A percentile compares a stretch with the other conserved stretches of the same genome.
These are phyloP conservation scores for Amphipoea oculea DNA, from an alignment of 2,888 invertebrate species.

Conservation along the genomic window DNA sequence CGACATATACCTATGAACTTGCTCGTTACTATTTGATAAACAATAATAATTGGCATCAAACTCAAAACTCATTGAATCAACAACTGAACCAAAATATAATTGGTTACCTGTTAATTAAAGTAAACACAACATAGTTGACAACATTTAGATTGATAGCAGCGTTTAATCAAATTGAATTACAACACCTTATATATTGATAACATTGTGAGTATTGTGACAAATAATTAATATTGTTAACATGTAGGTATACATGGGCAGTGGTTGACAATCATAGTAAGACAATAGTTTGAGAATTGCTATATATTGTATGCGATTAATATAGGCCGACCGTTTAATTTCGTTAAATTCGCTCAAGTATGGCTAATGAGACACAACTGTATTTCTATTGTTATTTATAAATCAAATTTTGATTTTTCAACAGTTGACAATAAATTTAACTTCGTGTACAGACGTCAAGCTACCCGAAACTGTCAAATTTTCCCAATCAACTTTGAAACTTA, in stretches of 20 bases:
- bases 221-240: slow-evolving; percentile 5
- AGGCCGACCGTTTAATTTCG: too few relatives aligned
- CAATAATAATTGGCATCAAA: slow-evolving; percentile 42
- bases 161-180: slow-evolving; percentile 55
- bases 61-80: slow-evolving; percentile 40
- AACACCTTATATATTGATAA: slow-evolving; percentile 28
- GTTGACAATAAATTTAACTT: too few relatives aligned
- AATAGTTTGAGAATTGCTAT: background rate
- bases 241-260: background rate
- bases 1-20: background rate
- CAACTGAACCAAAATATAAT: slow-evolving; percentile 49
- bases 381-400: too few relatives aligned
- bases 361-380: too few relatives aligned
- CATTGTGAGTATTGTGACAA: slow-evolving; percentile 6
- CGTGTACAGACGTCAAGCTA: too few relatives aligned
- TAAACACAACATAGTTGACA: slow-evolving; percentile 50
- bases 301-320: background rate
- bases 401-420: too few relatives aligned
- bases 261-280: background rate
- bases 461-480: too few relatives aligned
- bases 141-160: slow-evolving; percentile 46
- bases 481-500: too few relatives aligned
- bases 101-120: slow-evolving; percentile 58
- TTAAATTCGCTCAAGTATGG: too few relatives aligned
- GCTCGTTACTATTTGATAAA: slow-evolving; percentile 10